Conservation (phyloP, 2,113 vertebrate genomes). For the Gorsachius goisagi region DNA sequence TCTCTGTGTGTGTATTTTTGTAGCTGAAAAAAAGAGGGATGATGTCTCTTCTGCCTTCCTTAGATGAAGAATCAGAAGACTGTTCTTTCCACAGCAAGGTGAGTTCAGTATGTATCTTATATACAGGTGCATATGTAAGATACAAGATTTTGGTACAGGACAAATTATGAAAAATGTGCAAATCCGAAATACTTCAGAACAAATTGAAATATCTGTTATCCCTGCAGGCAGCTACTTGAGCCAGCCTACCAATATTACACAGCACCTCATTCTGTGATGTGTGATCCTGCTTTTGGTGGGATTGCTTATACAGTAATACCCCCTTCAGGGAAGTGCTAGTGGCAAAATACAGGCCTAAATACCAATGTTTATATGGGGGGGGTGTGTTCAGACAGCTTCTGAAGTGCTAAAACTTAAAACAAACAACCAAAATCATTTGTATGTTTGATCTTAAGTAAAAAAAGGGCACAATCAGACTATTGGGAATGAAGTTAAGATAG, state of each 20-base stretch:
- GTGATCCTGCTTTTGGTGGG: not conserved
- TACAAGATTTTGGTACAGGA: not conserved
- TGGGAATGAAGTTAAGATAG: not conserved
- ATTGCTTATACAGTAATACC: not conserved
- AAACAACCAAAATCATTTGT: not conserved
- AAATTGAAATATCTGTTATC: not conserved
- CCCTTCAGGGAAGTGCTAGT: not conserved
- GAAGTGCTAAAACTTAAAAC: not conserved
- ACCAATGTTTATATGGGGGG: not conserved
- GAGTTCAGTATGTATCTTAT: not conserved
- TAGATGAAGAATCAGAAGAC: slow-evolving; percentile 77
- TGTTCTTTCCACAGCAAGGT: slow-evolving; percentile 64
- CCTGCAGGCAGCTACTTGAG: not conserved
- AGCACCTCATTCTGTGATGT: not conserved
- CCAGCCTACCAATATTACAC: not conserved
- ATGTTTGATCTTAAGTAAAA: not conserved
- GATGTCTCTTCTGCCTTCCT: slow-evolving; percentile 67
- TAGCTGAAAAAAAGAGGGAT: slow-evolving; percentile 68
- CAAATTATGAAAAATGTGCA: not conserved
- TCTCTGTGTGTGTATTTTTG: not conserved
- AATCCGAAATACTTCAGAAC: not conserved
- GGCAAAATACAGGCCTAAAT: not conserved
- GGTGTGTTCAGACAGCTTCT: not conserved
- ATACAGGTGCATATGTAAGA: not conserved
- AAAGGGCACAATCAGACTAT: not conserved